Base-by-base conservation (phyloP, 2,888 invertebrate species). In the Drosophila suboccidentalis region DNA sequence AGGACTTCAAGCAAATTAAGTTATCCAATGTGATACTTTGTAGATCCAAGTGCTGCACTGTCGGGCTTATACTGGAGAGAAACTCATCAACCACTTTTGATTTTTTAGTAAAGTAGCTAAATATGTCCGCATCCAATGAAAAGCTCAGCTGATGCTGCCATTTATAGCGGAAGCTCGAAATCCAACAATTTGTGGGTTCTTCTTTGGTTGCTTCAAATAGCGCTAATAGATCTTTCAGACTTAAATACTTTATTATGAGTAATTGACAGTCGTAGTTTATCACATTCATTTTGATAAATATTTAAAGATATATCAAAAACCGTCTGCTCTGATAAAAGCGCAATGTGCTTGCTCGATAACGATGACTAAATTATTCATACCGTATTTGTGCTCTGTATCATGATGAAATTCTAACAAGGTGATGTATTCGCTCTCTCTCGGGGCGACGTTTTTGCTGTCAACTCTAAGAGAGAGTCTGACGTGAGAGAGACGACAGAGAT, bases 261-360 rank as follows among this genome's bases (percentile, higher is more conserved):
- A 61, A 41, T 17, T 74, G 67, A 17, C 62, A 62, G 36, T 66
- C 46, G 44, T 78, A 67, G 39, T 50, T 78, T 0, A 75, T 43
- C 3, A 2, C 1, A 2, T 72, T 49, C 9, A 77, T 19, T 26
- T 43, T 36, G 5, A 15, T 39, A n/a, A 6, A 6, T 6, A 6
- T 26, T 29, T 29, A 29, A n/a, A 26, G 26, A n/a, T n/a, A n/a
- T n/a, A n/a, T n/a, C n/a, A n/a, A n/a, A n/a, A n/a, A 19, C 19
- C 19, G 19, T 19, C 19, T 5, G 10, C 29, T 19, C 11, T 36
- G 8, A 29, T 41, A 1, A 15, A n/a, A 39, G 2, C 13, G 19
- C 6, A 44, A 44, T 4, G 22, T 13, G 13, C 13, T 1, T 6
- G 13, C 13, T 44, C 22, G 10, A 17, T 17, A 11, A 41, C 26